Base-by-base conservation (phyloP, 1,140 invertebrate genomes). In the Caenorhabditis brenneri region DNA sequence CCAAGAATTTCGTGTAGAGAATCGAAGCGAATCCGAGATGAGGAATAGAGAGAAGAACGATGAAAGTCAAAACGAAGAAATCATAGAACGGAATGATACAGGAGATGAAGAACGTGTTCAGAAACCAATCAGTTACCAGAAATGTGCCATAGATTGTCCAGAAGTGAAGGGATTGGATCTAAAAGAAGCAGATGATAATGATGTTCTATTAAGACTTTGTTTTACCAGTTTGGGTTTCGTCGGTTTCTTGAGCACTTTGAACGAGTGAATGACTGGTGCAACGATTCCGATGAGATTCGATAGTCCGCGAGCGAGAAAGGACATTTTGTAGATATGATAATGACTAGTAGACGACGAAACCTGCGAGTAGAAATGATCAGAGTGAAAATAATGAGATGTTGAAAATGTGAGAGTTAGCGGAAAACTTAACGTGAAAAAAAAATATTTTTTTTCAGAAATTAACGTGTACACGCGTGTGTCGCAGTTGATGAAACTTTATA, bases 71-170 rank as follows among this genome's bases (percentile, higher is more conserved):
- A 6, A 39, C 12, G 36, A 74, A 74, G 22, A 74, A 22, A 24
- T 74, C 65, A 36, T 74, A 74, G 65, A 74, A 74, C n/a, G 65
- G 65, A 74, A 74, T 74, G 65, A 74, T 42, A n/a, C 65, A 74
- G 1, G 65, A 74, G 33, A 74, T 24, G 22, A 22, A 74, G 65
- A 74, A 74, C 7, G 65, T 74, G n/a, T 6, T 74, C 6, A 74
- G 65, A 29, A 39, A 74, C 65, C 65, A 74, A 9, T 74, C 65
- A 22, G 10, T 12, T 4, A 74, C 46, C 19, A 74, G 65, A 29
- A 74, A 42, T 24, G 65, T 42, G n/a, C 65, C 65, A 36, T 74
- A 74, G 65, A 74, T 27, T 42, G 65, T 74, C 65, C 65, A 74
- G 36, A 19, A 74, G 22, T 74, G 65, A 9, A 74, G n/a, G 22